These are phyloP conservation scores for Contarinia nasturtii DNA, from an alignment of 1,140 invertebrate species.

Conservation along the genomic window DNA sequence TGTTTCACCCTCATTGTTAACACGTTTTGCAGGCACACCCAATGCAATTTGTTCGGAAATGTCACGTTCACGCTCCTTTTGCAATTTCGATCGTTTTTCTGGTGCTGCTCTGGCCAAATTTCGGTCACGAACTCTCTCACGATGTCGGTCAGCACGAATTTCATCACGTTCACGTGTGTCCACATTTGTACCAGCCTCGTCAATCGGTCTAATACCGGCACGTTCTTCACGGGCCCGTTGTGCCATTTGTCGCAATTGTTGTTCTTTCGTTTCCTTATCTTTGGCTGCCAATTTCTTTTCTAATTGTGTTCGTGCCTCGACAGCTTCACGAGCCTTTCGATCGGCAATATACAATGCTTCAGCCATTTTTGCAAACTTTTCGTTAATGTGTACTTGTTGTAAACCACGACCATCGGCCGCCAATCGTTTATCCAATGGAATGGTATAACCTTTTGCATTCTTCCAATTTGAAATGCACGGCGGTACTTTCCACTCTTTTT, in stretches of 20 bases:
- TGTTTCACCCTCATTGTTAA: constrained; percentile 45
- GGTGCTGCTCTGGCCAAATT: constrained; percentile 86
- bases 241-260: constrained; percentile 77
- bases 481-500: constrained; percentile 99
- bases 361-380: constrained; percentile 96
- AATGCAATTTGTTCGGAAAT: constrained; percentile 98
- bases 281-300: constrained; percentile 94
- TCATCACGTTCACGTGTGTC: constrained; percentile 67
- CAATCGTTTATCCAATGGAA: constrained; percentile 93
- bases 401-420: constrained; percentile 95
- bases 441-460: constrained; percentile 86
- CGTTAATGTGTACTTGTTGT: constrained; percentile 95
- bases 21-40: constrained; percentile 74
- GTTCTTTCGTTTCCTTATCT: constrained; percentile 97
- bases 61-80: constrained; percentile 84
- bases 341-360: constrained; percentile 97
- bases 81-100: constrained; percentile 76
- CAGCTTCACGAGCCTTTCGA: constrained; percentile 87
- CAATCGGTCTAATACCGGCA: constrained; percentile 39
- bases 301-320: constrained; percentile 87
- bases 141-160: constrained; percentile 72
- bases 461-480: constrained; percentile 99
- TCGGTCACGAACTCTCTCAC: constrained; percentile 77
- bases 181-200: constrained; percentile 13
- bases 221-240: constrained; percentile 90